phyloP scores from a whole-genome alignment of 2,888 invertebrate genomes.

The Sacculina carcini region DNA sequence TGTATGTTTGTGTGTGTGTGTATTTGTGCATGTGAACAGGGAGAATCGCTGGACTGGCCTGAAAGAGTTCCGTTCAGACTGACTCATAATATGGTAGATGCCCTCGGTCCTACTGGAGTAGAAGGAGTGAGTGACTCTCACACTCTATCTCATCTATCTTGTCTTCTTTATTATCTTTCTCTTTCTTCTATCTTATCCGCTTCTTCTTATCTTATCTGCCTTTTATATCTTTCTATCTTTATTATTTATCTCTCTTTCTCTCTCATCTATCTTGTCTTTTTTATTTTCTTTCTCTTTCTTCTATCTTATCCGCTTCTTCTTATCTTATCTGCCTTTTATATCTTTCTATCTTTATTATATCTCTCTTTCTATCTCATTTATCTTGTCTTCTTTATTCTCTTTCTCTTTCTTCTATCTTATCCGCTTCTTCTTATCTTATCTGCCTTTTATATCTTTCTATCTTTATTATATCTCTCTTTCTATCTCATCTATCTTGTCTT shows the following conservation, averaged over 20 bases:
- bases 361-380: background rate
- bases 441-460: no score
- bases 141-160: no score
- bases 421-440: no score
- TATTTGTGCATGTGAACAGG: slow-evolving; percentile 25
- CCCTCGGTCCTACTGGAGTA: slow-evolving; percentile 76
- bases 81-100: slow-evolving; percentile 87
- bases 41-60: slow-evolving; percentile 40
- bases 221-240: no score
- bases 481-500: background rate
- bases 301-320: no score
- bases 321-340: no score
- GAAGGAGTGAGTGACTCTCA: slow-evolving; percentile 38
- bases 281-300: background rate
- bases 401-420: background rate
- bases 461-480: background rate
- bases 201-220: no score
- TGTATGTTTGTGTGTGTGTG: no score
- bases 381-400: background rate
- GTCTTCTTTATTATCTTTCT: background rate
- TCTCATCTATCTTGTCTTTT: no score
- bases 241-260: background rate
- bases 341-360: no score
- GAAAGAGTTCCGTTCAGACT: slow-evolving; percentile 27
- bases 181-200: no score